phyloP scores from a whole-genome alignment of 1,140 invertebrate species.

The Drosophila willistoni region DNA sequence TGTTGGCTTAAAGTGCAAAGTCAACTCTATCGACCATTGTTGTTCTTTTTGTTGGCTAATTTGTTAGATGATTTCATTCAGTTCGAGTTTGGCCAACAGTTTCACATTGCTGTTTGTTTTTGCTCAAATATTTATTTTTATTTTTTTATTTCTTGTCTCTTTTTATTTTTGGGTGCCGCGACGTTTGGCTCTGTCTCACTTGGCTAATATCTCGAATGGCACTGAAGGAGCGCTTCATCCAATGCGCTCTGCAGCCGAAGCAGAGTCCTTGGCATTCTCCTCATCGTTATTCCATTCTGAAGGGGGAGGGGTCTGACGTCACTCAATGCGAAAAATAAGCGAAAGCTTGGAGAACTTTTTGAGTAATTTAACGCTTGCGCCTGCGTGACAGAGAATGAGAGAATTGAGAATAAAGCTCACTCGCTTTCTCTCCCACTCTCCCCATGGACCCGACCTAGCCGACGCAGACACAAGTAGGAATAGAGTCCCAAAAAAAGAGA shows the following conservation, averaged over 20 bases:
- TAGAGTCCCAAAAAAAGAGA: background rate
- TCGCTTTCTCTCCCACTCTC: background rate
- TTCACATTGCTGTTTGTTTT: background rate
- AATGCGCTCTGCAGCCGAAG: conserved; percentile 5
- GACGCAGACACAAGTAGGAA: conserved; percentile 1
- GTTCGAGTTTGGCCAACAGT: background rate
- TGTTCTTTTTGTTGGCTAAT: conserved; percentile 7
- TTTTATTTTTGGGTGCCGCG: background rate
- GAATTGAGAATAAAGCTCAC: background rate
- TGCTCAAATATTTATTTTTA: conserved; percentile 6
- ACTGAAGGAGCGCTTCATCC: conserved; percentile 40
- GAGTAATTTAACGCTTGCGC: background rate
- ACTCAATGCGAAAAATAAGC: conserved; percentile 34
- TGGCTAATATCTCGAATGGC: conserved; percentile 61
- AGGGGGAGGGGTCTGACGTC: conserved; percentile 52
- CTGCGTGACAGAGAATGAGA: conserved; percentile 5
- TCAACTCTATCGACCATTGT: background rate
- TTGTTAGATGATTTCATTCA: conserved; percentile 12
- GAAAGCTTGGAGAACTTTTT: conserved; percentile 7
- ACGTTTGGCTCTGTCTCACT: conserved; percentile 57
- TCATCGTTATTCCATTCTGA: conserved; percentile 16
- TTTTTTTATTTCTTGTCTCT: background rate
- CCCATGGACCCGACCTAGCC: conserved; percentile 5
- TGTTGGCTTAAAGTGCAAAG: background rate
- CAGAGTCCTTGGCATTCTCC: conserved; percentile 68